Conservation (phyloP, 1,140 invertebrate species). For the Oreohelix idahoensis region DNA sequence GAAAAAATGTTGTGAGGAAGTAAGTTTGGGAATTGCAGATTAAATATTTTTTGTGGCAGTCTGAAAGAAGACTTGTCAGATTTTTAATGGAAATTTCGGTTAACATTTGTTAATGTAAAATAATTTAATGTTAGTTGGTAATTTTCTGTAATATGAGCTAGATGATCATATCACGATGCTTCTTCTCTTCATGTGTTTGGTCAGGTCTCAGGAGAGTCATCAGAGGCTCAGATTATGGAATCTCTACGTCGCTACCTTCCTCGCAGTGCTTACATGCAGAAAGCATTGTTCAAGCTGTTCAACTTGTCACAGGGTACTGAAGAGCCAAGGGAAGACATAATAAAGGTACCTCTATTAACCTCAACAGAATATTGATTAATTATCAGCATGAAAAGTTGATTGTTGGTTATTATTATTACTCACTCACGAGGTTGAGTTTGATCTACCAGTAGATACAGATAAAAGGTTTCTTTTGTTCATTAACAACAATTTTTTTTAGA, state of each 20-base stretch:
- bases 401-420: not conserved
- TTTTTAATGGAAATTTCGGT: too few relatives aligned
- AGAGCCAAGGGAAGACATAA: slow-evolving; percentile 80
- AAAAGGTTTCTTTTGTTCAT: not conserved
- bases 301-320: slow-evolving; percentile 78
- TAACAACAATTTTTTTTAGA: not conserved
- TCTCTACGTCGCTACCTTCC: slow-evolving; percentile 79
- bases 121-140: too few relatives aligned
- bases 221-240: slow-evolving; percentile 79
- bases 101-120: too few relatives aligned
- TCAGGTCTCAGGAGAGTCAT: slow-evolving; percentile 80
- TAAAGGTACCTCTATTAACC: slow-evolving; percentile 61
- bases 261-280: slow-evolving; percentile 80
- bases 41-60: too few relatives aligned
- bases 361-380: not conserved
- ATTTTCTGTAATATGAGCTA: too few relatives aligned
- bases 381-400: not conserved
- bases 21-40: too few relatives aligned
- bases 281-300: slow-evolving; percentile 83
- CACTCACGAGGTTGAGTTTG: not conserved
- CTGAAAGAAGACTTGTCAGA: too few relatives aligned
- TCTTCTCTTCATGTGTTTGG: not conserved
- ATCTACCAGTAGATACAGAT: not conserved
- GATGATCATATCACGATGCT: not conserved
- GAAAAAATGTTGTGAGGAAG: too few relatives aligned